Evolutionary conservation across 1,140 invertebrate species (phyloP), one percentile per base, ranked within the genome.

Genomic region (Drosophila aff.): DNA sequence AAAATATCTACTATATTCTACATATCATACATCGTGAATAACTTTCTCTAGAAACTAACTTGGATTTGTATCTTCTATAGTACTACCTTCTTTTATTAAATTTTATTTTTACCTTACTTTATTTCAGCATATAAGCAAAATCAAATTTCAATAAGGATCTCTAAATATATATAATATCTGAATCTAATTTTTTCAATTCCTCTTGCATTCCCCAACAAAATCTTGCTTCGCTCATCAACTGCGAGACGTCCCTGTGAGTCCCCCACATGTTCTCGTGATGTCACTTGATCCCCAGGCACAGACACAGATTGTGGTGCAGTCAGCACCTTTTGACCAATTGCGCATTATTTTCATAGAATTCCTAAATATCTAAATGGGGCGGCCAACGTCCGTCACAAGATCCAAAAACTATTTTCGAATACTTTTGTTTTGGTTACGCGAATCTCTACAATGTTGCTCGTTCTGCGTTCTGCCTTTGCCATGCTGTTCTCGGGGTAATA

Each of bases 351-450:
- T 36, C n/a, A 11, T 46, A 28, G 57, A 36, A 52, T 62, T 60
- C 26, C 40, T 26, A 23, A 57, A 55, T 49, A 40, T 41, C 53
- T 47, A 16, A 71, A 40, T 41, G 38, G 13, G 16, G 21, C 9
- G 18, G 23, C 21, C 47, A 16, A 55, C 33, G 21, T 38, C n/a
- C 47, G 28, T 71, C 63, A 31, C 62, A 26, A 76, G 43, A 68
- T 53, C 47, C 53, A 77, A 76, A 76, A 77, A 76, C 73, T 68
- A 77, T 68, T 77, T 77, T 68, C 38, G 49, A 68, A 77, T 53
- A 60, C 63, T 58, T 59, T 58, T 57, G 55, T 60, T 76, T 68
- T 61, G 65, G 57, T 52, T 36, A 68, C 49, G 41, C 58, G 46
- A 61, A 63, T 11, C 57, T 15, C 36, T 52, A 65, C 62, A 65